Evolutionary conservation across 2,113 vertebrate species (phyloP).

Genomic region (Antechinus flavipes): DNA sequence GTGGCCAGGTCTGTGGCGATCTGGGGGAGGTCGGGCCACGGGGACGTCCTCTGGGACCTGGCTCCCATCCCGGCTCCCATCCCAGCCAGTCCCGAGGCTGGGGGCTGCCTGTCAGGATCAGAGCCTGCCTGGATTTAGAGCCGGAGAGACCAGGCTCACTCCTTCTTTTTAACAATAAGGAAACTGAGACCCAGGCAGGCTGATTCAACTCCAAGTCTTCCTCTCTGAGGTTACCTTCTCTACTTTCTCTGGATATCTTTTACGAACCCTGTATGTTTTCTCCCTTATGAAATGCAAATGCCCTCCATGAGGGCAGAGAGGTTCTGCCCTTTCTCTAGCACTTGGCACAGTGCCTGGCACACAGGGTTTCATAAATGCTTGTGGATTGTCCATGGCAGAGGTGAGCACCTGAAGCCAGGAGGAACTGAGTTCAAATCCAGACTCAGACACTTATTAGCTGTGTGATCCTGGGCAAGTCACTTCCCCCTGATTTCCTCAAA

Average conservation of each 20-base stretch:
- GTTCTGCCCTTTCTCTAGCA: background rate
- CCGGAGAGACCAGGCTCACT: background rate
- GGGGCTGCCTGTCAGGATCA: background rate
- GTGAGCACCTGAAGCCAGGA: background rate
- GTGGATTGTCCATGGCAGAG: background rate
- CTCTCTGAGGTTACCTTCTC: background rate
- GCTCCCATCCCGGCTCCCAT: background rate
- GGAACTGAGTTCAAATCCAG: background rate
- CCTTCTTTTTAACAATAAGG: background rate
- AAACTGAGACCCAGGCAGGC: background rate
- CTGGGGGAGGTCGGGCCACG: background rate
- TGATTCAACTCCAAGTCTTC: background rate
- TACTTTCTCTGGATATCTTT: background rate
- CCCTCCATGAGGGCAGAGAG: background rate
- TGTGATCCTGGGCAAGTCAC: background rate
- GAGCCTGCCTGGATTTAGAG: background rate
- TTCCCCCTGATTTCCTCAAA: background rate
- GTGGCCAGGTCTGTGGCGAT: background rate
- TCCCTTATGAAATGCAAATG: background rate
- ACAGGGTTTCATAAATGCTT: background rate
- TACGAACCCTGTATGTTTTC: background rate
- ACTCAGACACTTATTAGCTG: background rate
- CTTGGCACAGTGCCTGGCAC: background rate
- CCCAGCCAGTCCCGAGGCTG: background rate
- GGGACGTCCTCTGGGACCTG: background rate